These are phyloP conservation scores for Lepidocyrtinus sp. DNA, from an alignment of 2,888 invertebrate species.

Conservation along the genomic window DNA sequence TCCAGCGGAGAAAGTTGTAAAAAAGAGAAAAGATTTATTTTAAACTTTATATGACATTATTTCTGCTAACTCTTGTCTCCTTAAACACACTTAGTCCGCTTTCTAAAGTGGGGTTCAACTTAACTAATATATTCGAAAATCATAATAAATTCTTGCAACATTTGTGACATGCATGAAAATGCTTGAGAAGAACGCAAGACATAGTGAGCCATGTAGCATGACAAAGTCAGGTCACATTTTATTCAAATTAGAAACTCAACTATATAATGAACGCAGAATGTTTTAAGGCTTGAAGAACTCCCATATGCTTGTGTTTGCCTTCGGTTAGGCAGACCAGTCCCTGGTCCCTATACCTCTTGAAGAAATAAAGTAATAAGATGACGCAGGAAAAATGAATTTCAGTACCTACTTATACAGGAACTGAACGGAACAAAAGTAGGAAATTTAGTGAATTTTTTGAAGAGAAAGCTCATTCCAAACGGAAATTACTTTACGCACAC, in stretches of 20 bases:
- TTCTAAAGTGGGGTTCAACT: slow-evolving; percentile 23
- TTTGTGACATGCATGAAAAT: slow-evolving; percentile 53
- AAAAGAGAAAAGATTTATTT: neutral
- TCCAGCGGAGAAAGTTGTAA: slow-evolving; percentile 9
- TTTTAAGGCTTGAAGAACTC: neutral
- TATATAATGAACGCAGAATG: slow-evolving; percentile 12
- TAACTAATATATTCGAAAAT: slow-evolving; percentile 40
- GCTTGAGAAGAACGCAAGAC: neutral
- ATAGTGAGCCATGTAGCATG: slow-evolving; percentile 5
- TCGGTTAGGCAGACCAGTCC: no score
- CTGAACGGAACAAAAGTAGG: no score
- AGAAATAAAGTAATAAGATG: no score
- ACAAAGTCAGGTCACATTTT: slow-evolving; percentile 49
- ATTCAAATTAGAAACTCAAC: slow-evolving; percentile 49
- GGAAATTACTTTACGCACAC: no score
- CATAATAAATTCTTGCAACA: slow-evolving; percentile 53
- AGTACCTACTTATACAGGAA: no score
- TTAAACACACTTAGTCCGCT: neutral
- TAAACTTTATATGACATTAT: neutral
- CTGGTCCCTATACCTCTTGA: no score
- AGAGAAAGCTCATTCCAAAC: no score
- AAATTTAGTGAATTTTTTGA: no score
- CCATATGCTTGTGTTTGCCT: no score
- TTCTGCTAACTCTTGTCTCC: neutral
- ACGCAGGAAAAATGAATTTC: no score